Evolutionary conservation across 2,888 invertebrate species (phyloP).

Genomic region (Philereme vetulata): DNA sequence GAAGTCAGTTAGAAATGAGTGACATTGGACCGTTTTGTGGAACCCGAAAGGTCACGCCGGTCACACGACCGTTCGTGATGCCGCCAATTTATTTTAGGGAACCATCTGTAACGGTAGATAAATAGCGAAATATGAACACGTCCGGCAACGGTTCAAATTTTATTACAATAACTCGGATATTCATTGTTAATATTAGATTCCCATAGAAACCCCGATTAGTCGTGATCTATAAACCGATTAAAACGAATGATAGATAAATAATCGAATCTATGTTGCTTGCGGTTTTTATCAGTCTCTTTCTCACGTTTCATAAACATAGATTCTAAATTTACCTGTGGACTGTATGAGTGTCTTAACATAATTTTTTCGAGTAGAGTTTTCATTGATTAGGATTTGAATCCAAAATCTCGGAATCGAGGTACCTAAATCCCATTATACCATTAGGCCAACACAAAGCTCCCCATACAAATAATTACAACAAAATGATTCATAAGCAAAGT

Average conservation of each 20-base stretch:
- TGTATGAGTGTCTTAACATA: too few relatives aligned
- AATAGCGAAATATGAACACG: conserved; percentile 56
- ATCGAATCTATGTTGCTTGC: conserved; percentile 43
- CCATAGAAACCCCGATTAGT: conserved; percentile 49
- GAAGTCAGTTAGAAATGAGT: too few relatives aligned
- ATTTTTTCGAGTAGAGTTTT: too few relatives aligned
- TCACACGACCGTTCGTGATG: conserved; percentile 59
- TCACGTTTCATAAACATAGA: conserved; percentile 28
- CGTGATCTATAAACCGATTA: conserved; percentile 52
- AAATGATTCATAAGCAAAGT: conserved; percentile 34
- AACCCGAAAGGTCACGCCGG: conserved; percentile 51
- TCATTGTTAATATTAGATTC: conserved; percentile 48
- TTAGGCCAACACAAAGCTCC: background rate
- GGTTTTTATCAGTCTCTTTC: conserved; percentile 33
- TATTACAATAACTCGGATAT: conserved; percentile 47
- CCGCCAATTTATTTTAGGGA: conserved; percentile 50
- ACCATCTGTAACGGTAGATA: conserved; percentile 46
- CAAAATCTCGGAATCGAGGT: too few relatives aligned
- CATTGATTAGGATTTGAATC: too few relatives aligned
- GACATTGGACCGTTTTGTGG: conserved; percentile 43
- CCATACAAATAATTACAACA: conserved; percentile 28
- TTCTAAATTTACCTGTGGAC: too few relatives aligned
- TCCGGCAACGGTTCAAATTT: conserved; percentile 48
- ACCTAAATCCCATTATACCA: too few relatives aligned
- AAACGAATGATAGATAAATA: conserved; percentile 42